Conservation (phyloP, 2,888 invertebrate genomes). For the Blastobasis lacticolella region DNA sequence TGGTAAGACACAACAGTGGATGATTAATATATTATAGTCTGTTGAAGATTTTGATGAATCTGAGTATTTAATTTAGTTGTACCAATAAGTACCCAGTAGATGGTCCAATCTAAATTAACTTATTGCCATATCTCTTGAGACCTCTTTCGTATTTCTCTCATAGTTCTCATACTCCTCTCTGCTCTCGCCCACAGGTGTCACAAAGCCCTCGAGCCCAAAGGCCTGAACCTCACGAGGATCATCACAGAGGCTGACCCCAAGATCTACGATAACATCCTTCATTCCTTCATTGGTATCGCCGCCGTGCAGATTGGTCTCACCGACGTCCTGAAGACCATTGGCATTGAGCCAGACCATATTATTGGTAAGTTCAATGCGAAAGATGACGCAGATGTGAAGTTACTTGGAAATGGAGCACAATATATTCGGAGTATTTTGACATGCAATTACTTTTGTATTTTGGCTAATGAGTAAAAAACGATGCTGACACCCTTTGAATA, state of each 20-base stretch:
- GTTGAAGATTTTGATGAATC: too few relatives aligned
- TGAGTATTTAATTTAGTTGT: too few relatives aligned
- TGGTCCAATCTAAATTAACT: not conserved
- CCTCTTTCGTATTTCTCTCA: not conserved
- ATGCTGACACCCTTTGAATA: too few relatives aligned
- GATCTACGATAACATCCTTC: slow-evolving; percentile 79
- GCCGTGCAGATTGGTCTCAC: slow-evolving; percentile 77
- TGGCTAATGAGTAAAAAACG: too few relatives aligned
- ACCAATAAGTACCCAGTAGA: too few relatives aligned
- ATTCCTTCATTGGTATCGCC: slow-evolving; percentile 84
- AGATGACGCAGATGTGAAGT: too few relatives aligned
- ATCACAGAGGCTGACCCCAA: slow-evolving; percentile 76
- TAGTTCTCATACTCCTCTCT: not conserved
- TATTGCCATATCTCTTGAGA: not conserved
- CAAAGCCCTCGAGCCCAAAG: slow-evolving; percentile 75
- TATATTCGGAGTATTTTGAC: too few relatives aligned
- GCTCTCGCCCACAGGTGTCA: slow-evolving; percentile 59
- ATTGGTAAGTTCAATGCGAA: slow-evolving; percentile 42
- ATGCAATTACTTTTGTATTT: too few relatives aligned
- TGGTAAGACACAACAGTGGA: too few relatives aligned
- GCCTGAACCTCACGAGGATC: slow-evolving; percentile 77
- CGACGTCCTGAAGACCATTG: slow-evolving; percentile 65
- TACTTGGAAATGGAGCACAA: too few relatives aligned
- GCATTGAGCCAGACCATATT: slow-evolving; percentile 62
- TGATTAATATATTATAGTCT: too few relatives aligned